Evolutionary conservation across 2,888 invertebrate genomes (phyloP).

Genomic region (Neocrepidodera transversa): DNA sequence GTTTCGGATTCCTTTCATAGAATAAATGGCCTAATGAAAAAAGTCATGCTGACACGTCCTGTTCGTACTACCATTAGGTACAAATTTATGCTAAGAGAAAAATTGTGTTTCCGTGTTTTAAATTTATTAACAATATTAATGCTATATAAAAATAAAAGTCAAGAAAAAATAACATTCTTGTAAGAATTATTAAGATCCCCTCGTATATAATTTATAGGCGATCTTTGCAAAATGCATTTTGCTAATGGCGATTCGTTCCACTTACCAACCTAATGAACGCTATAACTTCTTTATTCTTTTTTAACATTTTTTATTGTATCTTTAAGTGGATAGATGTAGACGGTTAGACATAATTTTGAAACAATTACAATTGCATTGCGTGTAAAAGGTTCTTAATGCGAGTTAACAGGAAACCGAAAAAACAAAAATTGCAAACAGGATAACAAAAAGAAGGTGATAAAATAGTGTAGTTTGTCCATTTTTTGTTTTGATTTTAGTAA

Average conservation of each 20-base stretch:
- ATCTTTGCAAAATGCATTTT: slow-evolving; percentile 12
- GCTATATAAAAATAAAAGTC: too few species aligned
- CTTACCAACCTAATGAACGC: slow-evolving; percentile 17
- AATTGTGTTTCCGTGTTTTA: background rate
- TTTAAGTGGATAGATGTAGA: background rate
- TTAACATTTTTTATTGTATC: slow-evolving; percentile 1
- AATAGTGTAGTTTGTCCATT: too few species aligned
- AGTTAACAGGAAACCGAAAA: background rate
- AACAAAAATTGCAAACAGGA: too few species aligned
- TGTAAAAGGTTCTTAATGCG: background rate
- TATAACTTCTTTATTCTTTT: slow-evolving; percentile 10
- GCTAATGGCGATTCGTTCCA: slow-evolving; percentile 26
- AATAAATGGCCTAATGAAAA: slow-evolving; percentile 16
- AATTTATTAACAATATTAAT: too few species aligned
- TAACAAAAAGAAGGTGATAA: too few species aligned
- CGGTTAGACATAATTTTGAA: background rate
- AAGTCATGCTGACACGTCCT: slow-evolving; percentile 10
- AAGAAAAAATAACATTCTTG: too few species aligned
- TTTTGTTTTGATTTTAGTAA: too few species aligned
- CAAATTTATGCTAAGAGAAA: background rate
- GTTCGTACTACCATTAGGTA: background rate
- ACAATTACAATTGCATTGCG: slow-evolving; percentile 2
- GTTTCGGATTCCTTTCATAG: slow-evolving; percentile 19
- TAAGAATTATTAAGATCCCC: too few species aligned
- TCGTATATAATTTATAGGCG: slow-evolving; percentile 16